These are phyloP conservation scores for Platerodrilus igneus DNA, from an alignment of 2,888 invertebrate species.

Conservation along the genomic window DNA sequence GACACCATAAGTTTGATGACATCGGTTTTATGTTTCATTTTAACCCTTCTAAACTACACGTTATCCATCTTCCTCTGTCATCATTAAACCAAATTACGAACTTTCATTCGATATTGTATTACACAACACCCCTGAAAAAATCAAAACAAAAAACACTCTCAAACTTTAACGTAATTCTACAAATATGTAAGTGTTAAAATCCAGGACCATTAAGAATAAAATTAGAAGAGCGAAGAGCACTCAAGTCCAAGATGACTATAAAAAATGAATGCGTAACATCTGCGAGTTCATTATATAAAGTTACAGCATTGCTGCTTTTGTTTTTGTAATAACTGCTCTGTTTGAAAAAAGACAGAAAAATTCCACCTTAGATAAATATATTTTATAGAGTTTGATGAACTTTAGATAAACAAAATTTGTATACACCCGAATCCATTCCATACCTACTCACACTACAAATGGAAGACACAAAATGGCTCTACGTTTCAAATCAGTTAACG, in stretches of 20 bases:
- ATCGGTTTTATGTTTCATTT: constrained; percentile 3
- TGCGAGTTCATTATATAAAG: constrained; percentile 17
- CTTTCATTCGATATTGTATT: constrained; percentile 1
- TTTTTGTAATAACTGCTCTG: constrained; percentile 3
- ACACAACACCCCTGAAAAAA: constrained; percentile 4
- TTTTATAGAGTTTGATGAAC: constrained; percentile 2
- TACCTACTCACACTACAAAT: not conserved
- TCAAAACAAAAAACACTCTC: constrained; percentile 2
- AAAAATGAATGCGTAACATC: constrained; percentile 11
- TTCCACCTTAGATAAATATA: constrained; percentile 7
- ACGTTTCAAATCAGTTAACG: too few relatives aligned
- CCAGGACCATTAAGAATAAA: too few relatives aligned
- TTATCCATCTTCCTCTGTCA: constrained; percentile 5
- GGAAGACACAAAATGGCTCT: too few relatives aligned
- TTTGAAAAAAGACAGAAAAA: constrained; percentile 4
- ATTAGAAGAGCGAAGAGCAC: too few relatives aligned
- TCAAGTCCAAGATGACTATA: too few relatives aligned
- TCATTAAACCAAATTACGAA: constrained; percentile 8
- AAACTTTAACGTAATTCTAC: too few relatives aligned
- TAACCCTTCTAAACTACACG: not conserved
- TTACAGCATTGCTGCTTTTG: constrained; percentile 15
- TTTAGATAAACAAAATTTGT: not conserved
- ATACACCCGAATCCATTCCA: not conserved
- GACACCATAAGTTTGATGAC: constrained; percentile 18
- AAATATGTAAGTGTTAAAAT: too few relatives aligned